Conservation (phyloP, 2,113 vertebrate genomes). For the Oreocharis arfaki region DNA sequence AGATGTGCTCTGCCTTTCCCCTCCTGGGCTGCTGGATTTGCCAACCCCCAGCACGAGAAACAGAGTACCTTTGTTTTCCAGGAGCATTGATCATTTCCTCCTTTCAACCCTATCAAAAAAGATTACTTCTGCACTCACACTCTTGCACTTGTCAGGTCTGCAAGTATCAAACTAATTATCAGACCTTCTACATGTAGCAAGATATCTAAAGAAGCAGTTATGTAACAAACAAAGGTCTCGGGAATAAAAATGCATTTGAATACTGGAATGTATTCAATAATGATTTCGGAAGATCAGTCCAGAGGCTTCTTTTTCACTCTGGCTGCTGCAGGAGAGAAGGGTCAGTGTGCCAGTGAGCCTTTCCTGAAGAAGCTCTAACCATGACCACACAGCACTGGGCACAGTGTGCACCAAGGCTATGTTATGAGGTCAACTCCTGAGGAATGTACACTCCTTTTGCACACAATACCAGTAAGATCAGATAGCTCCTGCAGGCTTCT, state of each 20-base stretch:
- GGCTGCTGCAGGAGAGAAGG: not conserved
- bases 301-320: not conserved
- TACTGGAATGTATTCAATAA: not conserved
- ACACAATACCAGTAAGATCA: not conserved
- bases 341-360: not conserved
- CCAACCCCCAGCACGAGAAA: not conserved
- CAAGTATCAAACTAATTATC: not conserved
- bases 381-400: not conserved
- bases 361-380: not conserved
- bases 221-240: not conserved
- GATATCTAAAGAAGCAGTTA: not conserved
- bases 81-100: not conserved
- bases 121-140: not conserved
- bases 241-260: not conserved
- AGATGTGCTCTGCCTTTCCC: not conserved
- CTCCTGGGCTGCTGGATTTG: not conserved
- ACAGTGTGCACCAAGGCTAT: too few relatives aligned
- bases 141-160: not conserved
- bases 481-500: not conserved
- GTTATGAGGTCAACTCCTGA: rapidly evolving
- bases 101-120: not conserved
- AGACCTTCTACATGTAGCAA: rapidly evolving
- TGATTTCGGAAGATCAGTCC: not conserved
- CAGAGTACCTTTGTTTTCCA: not conserved
- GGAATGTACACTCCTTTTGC: rapidly evolving